Conservation (phyloP, 2,113 vertebrate genomes). For the Isurus oxyrinchus region DNA sequence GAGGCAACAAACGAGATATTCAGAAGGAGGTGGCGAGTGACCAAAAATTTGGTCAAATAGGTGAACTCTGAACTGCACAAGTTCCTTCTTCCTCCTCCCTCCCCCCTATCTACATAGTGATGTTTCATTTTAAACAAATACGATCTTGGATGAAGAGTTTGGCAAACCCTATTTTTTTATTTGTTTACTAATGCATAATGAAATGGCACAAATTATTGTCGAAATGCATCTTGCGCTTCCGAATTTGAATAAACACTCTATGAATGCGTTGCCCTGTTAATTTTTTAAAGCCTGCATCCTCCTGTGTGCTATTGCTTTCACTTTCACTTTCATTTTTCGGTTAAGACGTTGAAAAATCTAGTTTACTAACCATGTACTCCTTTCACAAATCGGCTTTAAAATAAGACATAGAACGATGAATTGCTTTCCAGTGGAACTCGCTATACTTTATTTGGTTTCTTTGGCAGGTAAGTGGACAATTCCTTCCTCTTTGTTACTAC, state of each 20-base stretch:
- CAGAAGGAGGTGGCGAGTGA: no score
- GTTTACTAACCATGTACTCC: neutral
- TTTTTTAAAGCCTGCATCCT: neutral
- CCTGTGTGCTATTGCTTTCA: neutral
- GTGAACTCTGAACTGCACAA: neutral
- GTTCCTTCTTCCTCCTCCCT: neutral
- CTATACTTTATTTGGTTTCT: neutral
- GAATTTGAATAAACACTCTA: neutral
- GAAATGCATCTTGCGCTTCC: neutral
- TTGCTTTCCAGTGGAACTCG: neutral
- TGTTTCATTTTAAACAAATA: neutral
- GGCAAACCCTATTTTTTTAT: neutral
- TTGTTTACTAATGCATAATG: neutral
- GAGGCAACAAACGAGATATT: no score
- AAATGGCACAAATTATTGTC: no score
- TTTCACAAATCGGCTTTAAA: neutral
- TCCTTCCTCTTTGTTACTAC: neutral
- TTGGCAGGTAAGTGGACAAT: neutral
- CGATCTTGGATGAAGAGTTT: neutral
- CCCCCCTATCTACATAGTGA: no score
- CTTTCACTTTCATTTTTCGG: neutral
- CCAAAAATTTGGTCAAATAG: no score
- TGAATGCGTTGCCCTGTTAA: neutral
- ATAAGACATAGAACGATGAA: neutral
- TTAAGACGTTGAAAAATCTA: neutral